A percentile compares a stretch with the other conserved stretches of the same genome.
Evolutionary conservation across 2,113 vertebrate genomes (phyloP).

Genomic region (Cololabis saira): DNA sequence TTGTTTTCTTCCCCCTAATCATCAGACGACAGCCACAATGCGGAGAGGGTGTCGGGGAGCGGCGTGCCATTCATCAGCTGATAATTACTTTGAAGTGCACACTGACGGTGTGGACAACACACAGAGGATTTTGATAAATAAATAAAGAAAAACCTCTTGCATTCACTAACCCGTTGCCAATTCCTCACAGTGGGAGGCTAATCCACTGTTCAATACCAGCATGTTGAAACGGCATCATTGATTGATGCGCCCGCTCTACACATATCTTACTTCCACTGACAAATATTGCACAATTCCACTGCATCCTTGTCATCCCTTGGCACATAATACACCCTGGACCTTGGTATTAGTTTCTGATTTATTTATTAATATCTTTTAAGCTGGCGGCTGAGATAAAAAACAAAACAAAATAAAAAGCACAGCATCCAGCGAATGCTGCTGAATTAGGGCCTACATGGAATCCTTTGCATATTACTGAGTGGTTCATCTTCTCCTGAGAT

Average conservation of each 20-base stretch:
- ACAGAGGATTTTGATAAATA: slow-evolving; percentile 20
- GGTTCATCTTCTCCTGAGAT: slow-evolving; percentile 57
- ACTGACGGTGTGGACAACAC: slow-evolving; percentile 55
- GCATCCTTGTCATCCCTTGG: slow-evolving; percentile 64
- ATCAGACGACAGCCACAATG: neutral
- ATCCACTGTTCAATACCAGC: slow-evolving; percentile 62
- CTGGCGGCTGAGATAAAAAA: slow-evolving; percentile 54
- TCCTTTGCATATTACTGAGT: slow-evolving; percentile 61
- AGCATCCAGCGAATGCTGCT: slow-evolving; percentile 64
- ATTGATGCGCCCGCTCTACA: slow-evolving; percentile 63
- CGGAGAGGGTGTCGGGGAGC: slow-evolving; percentile 12
- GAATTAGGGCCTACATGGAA: slow-evolving; percentile 56
- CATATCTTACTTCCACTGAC: slow-evolving; percentile 62
- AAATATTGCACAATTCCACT: slow-evolving; percentile 70
- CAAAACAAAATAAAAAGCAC: slow-evolving; percentile 42
- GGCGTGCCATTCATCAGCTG: slow-evolving; percentile 54
- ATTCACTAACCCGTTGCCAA: slow-evolving; percentile 56
- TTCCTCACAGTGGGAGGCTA: slow-evolving; percentile 76
- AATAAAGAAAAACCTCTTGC: slow-evolving; percentile 29
- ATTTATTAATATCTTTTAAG: slow-evolving; percentile 75
- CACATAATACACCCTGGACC: slow-evolving; percentile 60
- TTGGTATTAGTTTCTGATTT: slow-evolving; percentile 64
- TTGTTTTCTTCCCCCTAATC: neutral
- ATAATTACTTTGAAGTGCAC: slow-evolving; percentile 59
- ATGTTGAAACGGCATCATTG: slow-evolving; percentile 70